Conservation (phyloP, 2,888 invertebrate species). For the Caenorhabditis macrosperma region DNA sequence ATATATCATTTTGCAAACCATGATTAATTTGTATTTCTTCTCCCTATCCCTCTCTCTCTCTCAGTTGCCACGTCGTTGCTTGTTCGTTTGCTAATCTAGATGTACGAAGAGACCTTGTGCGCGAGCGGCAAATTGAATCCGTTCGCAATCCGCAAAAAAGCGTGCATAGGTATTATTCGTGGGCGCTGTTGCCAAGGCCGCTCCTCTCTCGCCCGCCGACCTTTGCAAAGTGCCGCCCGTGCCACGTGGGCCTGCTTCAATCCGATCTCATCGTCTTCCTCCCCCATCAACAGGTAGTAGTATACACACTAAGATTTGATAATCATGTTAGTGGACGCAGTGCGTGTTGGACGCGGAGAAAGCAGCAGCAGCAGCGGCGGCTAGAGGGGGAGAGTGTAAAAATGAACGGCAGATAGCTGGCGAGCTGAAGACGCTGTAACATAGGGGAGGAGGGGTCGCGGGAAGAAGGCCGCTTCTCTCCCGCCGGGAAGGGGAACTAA, state of each 20-base stretch:
- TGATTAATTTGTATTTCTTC: slow-evolving; percentile 36
- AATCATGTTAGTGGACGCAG: slow-evolving; percentile 32
- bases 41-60: background rate
- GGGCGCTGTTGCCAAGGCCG: background rate
- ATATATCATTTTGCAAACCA: slow-evolving; percentile 13
- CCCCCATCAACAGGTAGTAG: slow-evolving; percentile 45
- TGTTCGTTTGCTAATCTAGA: slow-evolving; percentile 3
- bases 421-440: slow-evolving; percentile 48
- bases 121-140: slow-evolving; percentile 49
- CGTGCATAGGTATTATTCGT: slow-evolving; percentile 1
- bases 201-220: background rate
- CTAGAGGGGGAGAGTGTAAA: slow-evolving; percentile 51
- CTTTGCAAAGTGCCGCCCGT: slow-evolving; percentile 1
- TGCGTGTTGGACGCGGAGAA: background rate
- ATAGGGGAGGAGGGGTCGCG: background rate
- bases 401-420: slow-evolving; percentile 45
- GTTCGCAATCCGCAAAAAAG: slow-evolving; percentile 16
- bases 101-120: slow-evolving; percentile 18
- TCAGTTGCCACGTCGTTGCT: slow-evolving; percentile 3
- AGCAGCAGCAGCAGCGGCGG: background rate
- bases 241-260: slow-evolving; percentile 1
- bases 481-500: slow-evolving; percentile 47
- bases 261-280: background rate
- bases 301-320: slow-evolving; percentile 33
- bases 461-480: slow-evolving; percentile 23